phyloP scores from a whole-genome alignment of 2,113 vertebrate species.

The Ciconia boyciana region DNA sequence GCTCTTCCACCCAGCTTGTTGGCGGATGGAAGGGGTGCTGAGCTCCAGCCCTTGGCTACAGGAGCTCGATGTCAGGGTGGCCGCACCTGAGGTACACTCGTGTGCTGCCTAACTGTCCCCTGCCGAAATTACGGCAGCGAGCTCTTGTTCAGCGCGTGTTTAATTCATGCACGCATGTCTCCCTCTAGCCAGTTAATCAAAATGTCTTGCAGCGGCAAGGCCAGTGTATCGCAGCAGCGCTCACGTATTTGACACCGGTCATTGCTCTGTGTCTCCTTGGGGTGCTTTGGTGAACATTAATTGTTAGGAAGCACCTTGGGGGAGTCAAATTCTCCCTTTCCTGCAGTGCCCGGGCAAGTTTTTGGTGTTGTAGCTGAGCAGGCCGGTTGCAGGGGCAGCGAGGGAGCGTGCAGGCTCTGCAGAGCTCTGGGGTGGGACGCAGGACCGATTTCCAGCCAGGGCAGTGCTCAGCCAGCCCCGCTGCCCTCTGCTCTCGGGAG shows the following conservation, averaged over 20 bases:
- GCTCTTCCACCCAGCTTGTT: neutral
- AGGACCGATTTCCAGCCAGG: neutral
- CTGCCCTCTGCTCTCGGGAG: neutral
- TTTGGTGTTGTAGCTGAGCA: neutral
- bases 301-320: neutral
- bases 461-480: neutral
- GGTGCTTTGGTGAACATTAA: fast-evolving
- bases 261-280: neutral
- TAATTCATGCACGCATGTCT: neutral
- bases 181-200: neutral
- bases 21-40: neutral
- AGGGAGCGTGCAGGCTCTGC: fast-evolving
- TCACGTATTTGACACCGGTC: neutral
- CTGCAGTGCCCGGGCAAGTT: neutral
- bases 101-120: neutral
- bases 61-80: fast-evolving
- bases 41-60: neutral
- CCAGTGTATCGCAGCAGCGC: neutral
- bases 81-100: fast-evolving
- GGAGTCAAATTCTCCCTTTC: neutral
- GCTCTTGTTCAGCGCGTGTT: neutral
- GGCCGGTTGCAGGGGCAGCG: neutral
- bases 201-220: neutral
- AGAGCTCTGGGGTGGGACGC: neutral
- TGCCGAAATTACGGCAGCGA: neutral